phyloP scores from a whole-genome alignment of 2,113 vertebrate species.

The Alouatta palliata region DNA sequence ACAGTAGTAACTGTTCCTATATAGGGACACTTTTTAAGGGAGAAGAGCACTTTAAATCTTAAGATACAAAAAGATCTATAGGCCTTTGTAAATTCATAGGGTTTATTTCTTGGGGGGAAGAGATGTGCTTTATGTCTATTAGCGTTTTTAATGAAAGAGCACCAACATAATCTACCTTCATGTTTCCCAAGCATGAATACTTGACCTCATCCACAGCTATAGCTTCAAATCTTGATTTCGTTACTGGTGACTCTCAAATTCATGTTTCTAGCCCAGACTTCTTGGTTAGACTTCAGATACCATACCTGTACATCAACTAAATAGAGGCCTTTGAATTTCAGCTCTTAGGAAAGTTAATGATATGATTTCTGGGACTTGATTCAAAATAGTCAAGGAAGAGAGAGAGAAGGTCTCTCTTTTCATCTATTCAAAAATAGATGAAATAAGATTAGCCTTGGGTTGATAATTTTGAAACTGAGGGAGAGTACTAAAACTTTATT shows the following conservation, averaged over 20 bases:
- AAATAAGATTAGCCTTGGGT: background rate
- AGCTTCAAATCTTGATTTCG: background rate
- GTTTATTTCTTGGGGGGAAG: conserved; percentile 31
- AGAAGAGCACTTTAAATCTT: background rate
- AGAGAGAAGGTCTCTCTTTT: background rate
- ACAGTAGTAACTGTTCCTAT: background rate
- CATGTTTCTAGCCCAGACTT: background rate
- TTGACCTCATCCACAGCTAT: conserved; percentile 13
- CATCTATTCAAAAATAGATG: background rate
- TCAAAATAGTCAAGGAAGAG: conserved; percentile 39
- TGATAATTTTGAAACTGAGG: conserved; percentile 21
- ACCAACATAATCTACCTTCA: background rate
- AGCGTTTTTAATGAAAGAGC: conserved; percentile 27
- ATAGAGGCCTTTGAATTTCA: conserved; percentile 12
- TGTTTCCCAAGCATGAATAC: conserved; percentile 17
- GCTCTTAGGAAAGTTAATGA: background rate
- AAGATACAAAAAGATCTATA: background rate
- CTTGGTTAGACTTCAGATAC: background rate
- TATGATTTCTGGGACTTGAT: conserved; percentile 5
- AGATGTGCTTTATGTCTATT: background rate
- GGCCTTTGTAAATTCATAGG: conserved; percentile 4
- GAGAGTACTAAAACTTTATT: background rate
- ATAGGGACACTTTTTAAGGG: conserved; percentile 15
- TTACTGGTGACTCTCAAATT: conserved; percentile 20
- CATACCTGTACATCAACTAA: background rate